Conservation (phyloP, 2,888 invertebrate species). For the Incurvaria masculella region DNA sequence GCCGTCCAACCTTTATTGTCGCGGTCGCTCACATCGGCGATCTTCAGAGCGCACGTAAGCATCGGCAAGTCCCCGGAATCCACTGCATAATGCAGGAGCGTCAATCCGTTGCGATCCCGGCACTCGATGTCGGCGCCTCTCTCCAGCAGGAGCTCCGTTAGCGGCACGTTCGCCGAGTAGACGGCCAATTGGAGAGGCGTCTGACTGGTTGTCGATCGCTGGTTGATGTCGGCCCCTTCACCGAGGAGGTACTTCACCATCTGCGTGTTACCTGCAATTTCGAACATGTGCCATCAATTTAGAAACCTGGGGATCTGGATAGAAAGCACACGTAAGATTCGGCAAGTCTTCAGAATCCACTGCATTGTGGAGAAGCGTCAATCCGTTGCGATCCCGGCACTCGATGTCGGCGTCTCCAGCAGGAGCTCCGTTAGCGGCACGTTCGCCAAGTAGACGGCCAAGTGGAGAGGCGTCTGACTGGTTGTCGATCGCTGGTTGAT, state of each 20-base stretch:
- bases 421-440: slow-evolving; percentile 34
- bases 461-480: slow-evolving; percentile 47
- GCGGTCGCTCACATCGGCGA: slow-evolving; percentile 30
- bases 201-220: slow-evolving; percentile 31
- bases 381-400: slow-evolving; percentile 43
- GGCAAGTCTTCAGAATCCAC: slow-evolving; percentile 45
- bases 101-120: slow-evolving; percentile 45
- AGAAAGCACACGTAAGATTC: no score
- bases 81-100: slow-evolving; percentile 52
- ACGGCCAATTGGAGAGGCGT: slow-evolving; percentile 51
- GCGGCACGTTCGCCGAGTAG: slow-evolving; percentile 25
- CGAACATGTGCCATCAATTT: no score
- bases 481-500: slow-evolving; percentile 34
- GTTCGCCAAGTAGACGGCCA: slow-evolving; percentile 35
- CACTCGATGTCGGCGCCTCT: slow-evolving; percentile 41
- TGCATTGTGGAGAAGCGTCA: slow-evolving; percentile 52
- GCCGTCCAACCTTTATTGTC: slow-evolving; percentile 56
- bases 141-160: slow-evolving; percentile 42
- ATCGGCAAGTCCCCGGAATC: slow-evolving; percentile 42
- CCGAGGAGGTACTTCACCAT: slow-evolving; percentile 40
- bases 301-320: no score
- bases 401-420: slow-evolving; percentile 41
- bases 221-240: slow-evolving; percentile 47
- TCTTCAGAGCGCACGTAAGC: slow-evolving; percentile 29
- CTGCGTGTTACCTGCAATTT: slow-evolving; percentile 39